Conservation (phyloP, 2,888 invertebrate species). For the Polyploca ridens region DNA sequence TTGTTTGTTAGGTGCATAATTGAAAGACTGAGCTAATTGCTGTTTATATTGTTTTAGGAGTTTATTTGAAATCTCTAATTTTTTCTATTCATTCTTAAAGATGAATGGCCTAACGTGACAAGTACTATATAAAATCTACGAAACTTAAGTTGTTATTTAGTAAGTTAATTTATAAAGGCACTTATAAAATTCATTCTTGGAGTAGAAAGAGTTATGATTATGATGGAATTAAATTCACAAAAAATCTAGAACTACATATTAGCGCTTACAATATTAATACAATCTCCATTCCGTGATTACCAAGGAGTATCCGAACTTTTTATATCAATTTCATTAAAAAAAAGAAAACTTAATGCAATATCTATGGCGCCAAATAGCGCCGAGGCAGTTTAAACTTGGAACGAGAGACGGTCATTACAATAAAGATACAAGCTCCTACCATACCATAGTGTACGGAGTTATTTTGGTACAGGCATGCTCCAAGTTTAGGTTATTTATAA, state of each 20-base stretch:
- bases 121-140: too few relatives aligned
- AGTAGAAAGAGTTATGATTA: too few relatives aligned
- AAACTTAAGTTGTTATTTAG: too few relatives aligned
- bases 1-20: too few relatives aligned
- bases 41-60: background rate
- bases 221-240: too few relatives aligned
- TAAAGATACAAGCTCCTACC: constrained; percentile 18
- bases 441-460: constrained; percentile 20
- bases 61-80: too few relatives aligned
- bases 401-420: constrained; percentile 18
- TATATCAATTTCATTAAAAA: background rate
- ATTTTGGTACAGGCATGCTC: constrained; percentile 23
- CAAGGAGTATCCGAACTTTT: background rate
- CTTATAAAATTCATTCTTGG: too few relatives aligned
- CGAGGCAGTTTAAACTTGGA: constrained; percentile 20
- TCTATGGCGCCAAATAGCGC: constrained; percentile 14
- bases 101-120: too few relatives aligned
- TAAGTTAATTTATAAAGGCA: too few relatives aligned
- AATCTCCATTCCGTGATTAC: background rate
- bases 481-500: constrained; percentile 18
- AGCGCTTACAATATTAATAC: background rate
- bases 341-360: constrained; percentile 8
- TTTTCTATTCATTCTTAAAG: too few relatives aligned
- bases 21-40: too few relatives aligned
- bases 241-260: background rate